phyloP scores from a whole-genome alignment of 2,113 vertebrate genomes.

The Oreochromis spilurus region DNA sequence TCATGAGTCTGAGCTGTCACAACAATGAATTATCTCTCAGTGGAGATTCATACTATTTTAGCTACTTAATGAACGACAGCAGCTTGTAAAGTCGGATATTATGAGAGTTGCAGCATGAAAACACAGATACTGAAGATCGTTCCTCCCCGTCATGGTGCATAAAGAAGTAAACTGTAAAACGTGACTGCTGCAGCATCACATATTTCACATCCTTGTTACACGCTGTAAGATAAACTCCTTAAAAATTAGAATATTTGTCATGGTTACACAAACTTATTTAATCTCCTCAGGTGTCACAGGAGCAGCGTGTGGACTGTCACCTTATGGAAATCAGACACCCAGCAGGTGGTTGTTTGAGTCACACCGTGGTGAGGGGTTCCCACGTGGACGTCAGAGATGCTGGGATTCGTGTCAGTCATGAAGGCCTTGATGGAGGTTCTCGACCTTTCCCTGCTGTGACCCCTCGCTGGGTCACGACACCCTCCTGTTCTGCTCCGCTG shows the following conservation, averaged over 20 bases:
- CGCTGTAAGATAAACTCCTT: not conserved
- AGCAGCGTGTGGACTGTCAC: not conserved
- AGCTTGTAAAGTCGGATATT: not conserved
- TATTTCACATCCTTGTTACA: not conserved
- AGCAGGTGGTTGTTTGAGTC: not conserved
- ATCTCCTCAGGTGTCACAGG: not conserved
- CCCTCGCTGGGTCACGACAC: not conserved
- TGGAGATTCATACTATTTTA: not conserved
- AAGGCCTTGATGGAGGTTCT: not conserved
- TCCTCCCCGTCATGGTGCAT: not conserved
- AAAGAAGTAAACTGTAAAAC: not conserved
- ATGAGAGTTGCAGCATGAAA: not conserved
- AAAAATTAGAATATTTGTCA: not conserved
- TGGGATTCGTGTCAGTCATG: not conserved
- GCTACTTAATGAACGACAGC: not conserved
- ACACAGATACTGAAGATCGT: fast-evolving
- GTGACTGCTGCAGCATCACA: not conserved
- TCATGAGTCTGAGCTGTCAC: not conserved
- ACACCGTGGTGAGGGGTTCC: not conserved
- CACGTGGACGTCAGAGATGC: not conserved
- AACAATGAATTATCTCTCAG: fast-evolving
- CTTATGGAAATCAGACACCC: conserved; percentile 11
- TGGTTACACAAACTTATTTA: not conserved
- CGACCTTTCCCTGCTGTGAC: conserved; percentile 2
- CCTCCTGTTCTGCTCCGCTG: not conserved